Percentiles rank a stretch among this genome's conserved stretches.
phyloP scores from a whole-genome alignment of 2,888 invertebrate species.

The Eupeodes latifasciatus region DNA sequence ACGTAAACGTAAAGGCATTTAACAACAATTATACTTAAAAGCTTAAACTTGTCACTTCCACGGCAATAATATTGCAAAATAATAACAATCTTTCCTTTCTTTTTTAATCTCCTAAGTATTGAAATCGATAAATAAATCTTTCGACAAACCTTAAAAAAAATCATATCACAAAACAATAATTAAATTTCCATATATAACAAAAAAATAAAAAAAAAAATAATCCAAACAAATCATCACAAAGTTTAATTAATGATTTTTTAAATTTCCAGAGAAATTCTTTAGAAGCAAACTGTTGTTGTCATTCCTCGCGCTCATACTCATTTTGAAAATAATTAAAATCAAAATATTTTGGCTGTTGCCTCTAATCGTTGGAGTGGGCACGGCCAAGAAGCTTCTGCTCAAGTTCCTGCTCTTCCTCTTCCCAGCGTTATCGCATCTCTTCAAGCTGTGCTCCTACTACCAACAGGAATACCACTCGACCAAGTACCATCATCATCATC shows the following conservation, averaged over 20 bases:
- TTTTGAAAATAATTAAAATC: conserved; percentile 91
- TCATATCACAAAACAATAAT: background rate
- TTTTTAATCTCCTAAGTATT: no score
- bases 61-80: no score
- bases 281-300: conserved; percentile 90
- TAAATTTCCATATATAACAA: background rate
- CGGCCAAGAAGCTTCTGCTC: conserved; percentile 93
- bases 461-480: conserved; percentile 89
- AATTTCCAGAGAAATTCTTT: conserved; percentile 89
- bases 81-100: no score
- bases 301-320: conserved; percentile 90
- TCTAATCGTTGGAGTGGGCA: conserved; percentile 90
- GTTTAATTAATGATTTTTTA: background rate
- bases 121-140: no score
- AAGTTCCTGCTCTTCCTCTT: conserved; percentile 92
- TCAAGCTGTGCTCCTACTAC: conserved; percentile 93
- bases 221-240: background rate
- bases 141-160: no score
- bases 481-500: conserved; percentile 93
- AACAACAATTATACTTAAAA: background rate
- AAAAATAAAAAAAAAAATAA: background rate
- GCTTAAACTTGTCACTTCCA: background rate
- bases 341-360: conserved; percentile 92
- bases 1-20: background rate
- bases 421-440: conserved; percentile 92